Evolutionary conservation across 2,797 vertebrate genomes (phyloP).

Genomic region (Ctenosaura bakeri): DNA sequence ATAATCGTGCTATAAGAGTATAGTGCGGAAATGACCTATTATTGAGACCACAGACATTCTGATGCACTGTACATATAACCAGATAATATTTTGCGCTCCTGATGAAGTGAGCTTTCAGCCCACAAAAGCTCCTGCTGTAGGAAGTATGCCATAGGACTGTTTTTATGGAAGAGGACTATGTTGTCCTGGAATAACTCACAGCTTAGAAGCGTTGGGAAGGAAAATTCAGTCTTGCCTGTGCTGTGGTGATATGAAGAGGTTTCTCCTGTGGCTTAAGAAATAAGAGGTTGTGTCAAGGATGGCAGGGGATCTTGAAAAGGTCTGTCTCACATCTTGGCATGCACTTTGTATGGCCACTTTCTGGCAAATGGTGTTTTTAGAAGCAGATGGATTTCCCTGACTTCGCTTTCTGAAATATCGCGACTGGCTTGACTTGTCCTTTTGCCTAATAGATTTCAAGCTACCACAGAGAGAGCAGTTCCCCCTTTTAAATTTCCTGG

Average conservation of each 20-base stretch:
- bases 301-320: neutral
- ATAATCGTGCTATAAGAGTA: no score
- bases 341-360: neutral
- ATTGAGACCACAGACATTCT: neutral
- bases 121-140: no score
- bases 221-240: neutral
- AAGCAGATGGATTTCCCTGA: neutral
- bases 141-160: neutral
- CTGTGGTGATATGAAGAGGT: neutral
- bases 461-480: neutral
- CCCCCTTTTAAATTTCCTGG: neutral
- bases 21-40: no score
- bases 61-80: neutral
- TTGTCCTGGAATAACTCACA: neutral
- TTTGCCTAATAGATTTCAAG: neutral
- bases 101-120: no score
- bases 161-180: neutral
- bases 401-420: neutral
- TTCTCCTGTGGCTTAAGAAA: neutral
- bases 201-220: neutral
- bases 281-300: neutral
- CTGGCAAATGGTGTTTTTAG: constrained; percentile 16
- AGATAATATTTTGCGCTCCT: no score
- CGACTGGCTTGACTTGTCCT: neutral
- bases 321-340: neutral